Conservation (phyloP, 2,888 invertebrate species). For the Tenodera sinensis region DNA sequence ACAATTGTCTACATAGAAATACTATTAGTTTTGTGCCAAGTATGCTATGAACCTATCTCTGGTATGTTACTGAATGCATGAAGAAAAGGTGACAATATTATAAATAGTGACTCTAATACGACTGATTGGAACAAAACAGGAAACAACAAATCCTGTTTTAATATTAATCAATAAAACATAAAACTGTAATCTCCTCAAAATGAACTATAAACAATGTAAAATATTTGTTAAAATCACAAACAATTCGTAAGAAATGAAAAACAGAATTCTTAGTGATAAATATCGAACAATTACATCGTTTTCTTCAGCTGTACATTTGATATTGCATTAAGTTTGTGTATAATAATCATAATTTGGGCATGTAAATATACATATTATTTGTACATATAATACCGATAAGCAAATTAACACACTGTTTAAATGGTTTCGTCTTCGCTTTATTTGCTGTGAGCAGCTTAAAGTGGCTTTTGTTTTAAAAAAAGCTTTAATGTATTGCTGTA, state of each 20-base stretch:
- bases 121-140: not conserved
- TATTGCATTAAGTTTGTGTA: not conserved
- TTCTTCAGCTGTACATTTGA: not conserved
- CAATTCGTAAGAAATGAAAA: not conserved
- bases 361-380: not conserved
- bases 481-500: not conserved
- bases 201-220: not conserved
- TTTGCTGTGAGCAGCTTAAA: not conserved
- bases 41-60: not conserved
- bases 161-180: not conserved
- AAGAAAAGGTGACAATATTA: not conserved
- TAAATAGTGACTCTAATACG: not conserved
- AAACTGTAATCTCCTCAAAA: not conserved
- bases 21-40: not conserved
- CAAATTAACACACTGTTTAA: not conserved
- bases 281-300: not conserved
- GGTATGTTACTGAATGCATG: not conserved
- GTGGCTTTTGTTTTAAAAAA: not conserved
- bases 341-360: not conserved
- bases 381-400: not conserved
- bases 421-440: not conserved
- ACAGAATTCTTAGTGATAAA: not conserved
- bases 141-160: not conserved
- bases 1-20: not conserved
- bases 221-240: not conserved